Conservation (phyloP, 2,888 invertebrate species). For the Trimorus sp. region DNA sequence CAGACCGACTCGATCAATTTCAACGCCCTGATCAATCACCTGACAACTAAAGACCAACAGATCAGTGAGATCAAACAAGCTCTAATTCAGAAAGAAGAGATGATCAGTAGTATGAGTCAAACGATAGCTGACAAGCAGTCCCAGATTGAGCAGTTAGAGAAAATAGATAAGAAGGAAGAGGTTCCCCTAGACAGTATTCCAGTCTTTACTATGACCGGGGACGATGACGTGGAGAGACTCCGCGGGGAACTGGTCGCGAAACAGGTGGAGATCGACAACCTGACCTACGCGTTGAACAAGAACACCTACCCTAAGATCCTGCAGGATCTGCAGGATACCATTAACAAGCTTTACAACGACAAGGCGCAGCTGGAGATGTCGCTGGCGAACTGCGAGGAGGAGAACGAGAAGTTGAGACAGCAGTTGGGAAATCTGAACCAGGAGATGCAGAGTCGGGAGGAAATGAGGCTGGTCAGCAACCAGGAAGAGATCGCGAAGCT, state of each 20-base stretch:
- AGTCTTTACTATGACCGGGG: conserved; percentile 69
- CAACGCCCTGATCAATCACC: conserved; percentile 42
- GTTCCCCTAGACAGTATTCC: conserved; percentile 76
- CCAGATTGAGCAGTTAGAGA: conserved; percentile 64
- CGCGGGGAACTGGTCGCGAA: conserved; percentile 83
- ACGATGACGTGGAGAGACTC: conserved; percentile 68
- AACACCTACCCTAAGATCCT: conserved; percentile 76
- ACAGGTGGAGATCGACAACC: conserved; percentile 87
- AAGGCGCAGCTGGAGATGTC: conserved; percentile 71
- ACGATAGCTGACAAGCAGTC: conserved; percentile 37
- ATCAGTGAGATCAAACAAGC: conserved; percentile 69
- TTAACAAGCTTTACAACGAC: conserved; percentile 75
- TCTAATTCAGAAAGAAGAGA: conserved; percentile 70
- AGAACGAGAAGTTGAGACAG: conserved; percentile 67
- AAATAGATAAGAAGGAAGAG: conserved; percentile 71
- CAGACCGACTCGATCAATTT: conserved; percentile 55
- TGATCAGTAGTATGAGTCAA: conserved; percentile 62
- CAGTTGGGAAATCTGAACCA: conserved; percentile 58
- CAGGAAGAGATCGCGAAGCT: conserved; percentile 72
- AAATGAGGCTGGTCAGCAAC: conserved; percentile 66
- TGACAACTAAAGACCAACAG: conserved; percentile 79
- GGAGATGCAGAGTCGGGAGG: conserved; percentile 63
- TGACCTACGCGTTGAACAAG: conserved; percentile 86
- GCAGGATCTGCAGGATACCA: conserved; percentile 79
- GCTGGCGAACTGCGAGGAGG: conserved; percentile 69